These are phyloP conservation scores for Momotus momota DNA, from an alignment of 2,797 vertebrate genomes.

Conservation along the genomic window DNA sequence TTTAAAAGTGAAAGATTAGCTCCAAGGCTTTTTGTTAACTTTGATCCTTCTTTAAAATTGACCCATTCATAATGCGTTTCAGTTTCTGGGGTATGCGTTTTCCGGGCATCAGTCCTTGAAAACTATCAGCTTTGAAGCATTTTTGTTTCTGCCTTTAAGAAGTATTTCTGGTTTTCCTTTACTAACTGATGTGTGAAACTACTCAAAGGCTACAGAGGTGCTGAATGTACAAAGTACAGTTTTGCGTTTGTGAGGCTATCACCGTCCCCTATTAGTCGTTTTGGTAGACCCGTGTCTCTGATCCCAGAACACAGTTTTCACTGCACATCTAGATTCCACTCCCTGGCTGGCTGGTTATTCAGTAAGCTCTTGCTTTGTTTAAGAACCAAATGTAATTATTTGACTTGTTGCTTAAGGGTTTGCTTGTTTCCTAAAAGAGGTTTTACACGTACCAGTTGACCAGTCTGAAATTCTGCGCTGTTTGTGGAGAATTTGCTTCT, in stretches of 20 bases:
- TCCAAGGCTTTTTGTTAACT: neutral
- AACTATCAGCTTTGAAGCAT: neutral
- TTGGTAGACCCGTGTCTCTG: neutral
- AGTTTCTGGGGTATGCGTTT: neutral
- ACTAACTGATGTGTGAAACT: neutral
- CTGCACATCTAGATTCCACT: neutral
- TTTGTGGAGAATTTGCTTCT: neutral
- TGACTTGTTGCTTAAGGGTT: neutral
- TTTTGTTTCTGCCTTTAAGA: conserved; percentile 13
- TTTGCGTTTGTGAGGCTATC: neutral
- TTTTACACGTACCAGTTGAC: neutral
- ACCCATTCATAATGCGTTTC: neutral
- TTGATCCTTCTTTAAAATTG: conserved; percentile 7
- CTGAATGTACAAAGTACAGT: neutral
- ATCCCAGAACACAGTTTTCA: neutral
- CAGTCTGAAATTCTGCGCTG: neutral
- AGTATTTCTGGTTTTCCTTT: neutral
- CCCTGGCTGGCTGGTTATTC: neutral
- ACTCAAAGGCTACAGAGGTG: neutral
- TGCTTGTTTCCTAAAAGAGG: neutral
- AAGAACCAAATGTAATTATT: neutral
- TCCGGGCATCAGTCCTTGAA: neutral
- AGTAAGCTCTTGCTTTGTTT: neutral
- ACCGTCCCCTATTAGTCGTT: neutral
- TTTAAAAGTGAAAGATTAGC: neutral